Base-by-base conservation (phyloP, 2,113 vertebrate genomes). In the Leptocoma aspasia region DNA sequence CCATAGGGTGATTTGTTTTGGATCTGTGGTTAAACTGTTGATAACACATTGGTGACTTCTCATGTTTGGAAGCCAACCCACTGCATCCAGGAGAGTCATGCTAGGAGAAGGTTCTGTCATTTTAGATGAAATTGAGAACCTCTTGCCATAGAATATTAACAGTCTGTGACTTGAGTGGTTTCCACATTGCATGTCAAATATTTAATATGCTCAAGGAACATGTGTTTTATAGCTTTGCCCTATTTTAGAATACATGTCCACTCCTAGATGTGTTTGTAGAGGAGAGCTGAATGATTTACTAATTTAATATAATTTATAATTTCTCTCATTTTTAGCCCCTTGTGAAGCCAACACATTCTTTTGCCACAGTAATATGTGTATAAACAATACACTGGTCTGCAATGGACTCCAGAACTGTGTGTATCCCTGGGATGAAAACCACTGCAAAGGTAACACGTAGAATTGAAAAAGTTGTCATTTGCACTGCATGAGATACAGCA, bases 311-410 rank as follows among this genome's bases (percentile, higher is more conserved):
- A 9, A 68, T 39, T 63, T 73, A 27, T 84, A 0, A 39, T 84
- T 90, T 69, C 47, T 92, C 65, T 88, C 70, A 30, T 63, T 94
- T 97, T 95, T 64, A 99, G 99, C 99, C 97, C 99, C 99, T 49
- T 99, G 99, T 94, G 99, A 99, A 96, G 98, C 99, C 78, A 99
- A 99, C 84, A 97, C 98, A 31, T 99, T 99, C 98, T 99, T 99
- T 98, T 99, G 99, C 96, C 99, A 99, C 97, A 99, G 99, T 96
- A 99, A 99, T 97, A 99, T 99, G 99, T 99, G 99, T 96, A 99
- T 99, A 96, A 99, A 99, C 97, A 99, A 99, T 94, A 99, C 99
- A 1, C 97, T 99, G 96, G 99, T 99, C 96, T 99, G 99, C 98
- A 99, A 99, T 11, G 99, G 99, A 82, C 98, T 99, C 79, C 99